A percentile compares a stretch with the other conserved stretches of the same genome.
phyloP scores from a whole-genome alignment of 2,797 vertebrate genomes.

The Parauchenoglanis punctatus region DNA sequence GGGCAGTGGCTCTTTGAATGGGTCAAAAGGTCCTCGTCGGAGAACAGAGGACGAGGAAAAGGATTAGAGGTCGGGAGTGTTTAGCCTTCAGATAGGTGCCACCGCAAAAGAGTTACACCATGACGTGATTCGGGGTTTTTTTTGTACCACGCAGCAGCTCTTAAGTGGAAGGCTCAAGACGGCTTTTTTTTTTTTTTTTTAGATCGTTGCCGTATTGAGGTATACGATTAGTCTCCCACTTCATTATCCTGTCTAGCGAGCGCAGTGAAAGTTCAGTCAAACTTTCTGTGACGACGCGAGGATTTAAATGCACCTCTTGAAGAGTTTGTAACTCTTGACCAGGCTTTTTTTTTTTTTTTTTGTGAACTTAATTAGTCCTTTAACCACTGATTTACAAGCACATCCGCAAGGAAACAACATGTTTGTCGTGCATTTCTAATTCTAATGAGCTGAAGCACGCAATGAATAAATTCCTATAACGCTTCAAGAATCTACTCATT shows the following conservation, averaged over 20 bases:
- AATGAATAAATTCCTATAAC: neutral
- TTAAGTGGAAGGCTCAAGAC: neutral
- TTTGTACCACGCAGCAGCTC: neutral
- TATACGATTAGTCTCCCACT: conserved; percentile 23
- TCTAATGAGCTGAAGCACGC: neutral
- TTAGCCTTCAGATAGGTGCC: conserved; percentile 65
- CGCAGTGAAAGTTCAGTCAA: neutral
- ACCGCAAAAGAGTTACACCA: conserved; percentile 55
- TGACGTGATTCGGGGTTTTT: conserved; percentile 31
- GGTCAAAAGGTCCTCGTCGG: conserved; percentile 66
- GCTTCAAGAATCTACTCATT: neutral
- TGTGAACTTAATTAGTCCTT: conserved; percentile 33
- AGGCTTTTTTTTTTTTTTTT: neutral
- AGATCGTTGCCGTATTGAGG: neutral
- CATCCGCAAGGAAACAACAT: conserved; percentile 21
- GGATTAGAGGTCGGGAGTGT: conserved; percentile 69
- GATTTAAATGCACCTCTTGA: conserved; percentile 3
- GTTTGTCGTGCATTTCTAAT: conserved; percentile 2
- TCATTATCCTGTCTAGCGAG: conserved; percentile 9
- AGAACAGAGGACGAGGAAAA: conserved; percentile 59
- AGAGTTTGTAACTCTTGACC: conserved; percentile 38
- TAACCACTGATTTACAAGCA: neutral
- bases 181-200: neutral
- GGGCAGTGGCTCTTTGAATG: conserved; percentile 70
- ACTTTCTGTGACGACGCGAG: neutral